Conservation (phyloP, 2,113 vertebrate species). For the Eulacestoma nigropectus region DNA sequence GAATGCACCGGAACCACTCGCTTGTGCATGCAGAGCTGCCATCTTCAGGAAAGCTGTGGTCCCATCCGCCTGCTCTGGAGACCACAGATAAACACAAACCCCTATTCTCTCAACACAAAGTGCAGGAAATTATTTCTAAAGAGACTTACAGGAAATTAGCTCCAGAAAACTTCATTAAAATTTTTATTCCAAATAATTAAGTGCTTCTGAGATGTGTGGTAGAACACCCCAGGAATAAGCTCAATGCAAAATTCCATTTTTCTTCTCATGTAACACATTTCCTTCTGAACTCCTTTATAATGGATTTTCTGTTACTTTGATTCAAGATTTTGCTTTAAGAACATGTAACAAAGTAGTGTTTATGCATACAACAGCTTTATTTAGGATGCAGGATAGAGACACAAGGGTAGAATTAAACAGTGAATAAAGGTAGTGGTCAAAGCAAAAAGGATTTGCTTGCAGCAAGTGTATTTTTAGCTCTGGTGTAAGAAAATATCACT, state of each 20-base stretch:
- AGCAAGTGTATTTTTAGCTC: neutral
- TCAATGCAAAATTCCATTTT: neutral
- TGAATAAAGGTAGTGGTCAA: neutral
- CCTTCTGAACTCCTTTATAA: neutral
- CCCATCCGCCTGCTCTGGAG: neutral
- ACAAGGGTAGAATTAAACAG: neutral
- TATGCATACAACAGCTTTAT: neutral
- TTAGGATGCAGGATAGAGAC: neutral
- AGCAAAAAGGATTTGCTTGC: neutral
- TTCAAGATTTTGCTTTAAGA: neutral
- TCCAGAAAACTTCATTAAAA: neutral
- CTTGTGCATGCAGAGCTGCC: neutral
- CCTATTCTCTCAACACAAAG: neutral
- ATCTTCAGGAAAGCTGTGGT: neutral
- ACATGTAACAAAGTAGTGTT: neutral
- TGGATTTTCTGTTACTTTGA: neutral
- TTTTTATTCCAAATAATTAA: neutral
- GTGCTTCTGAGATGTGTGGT: neutral
- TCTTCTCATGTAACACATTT: neutral
- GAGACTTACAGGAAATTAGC: neutral
- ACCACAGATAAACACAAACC: neutral
- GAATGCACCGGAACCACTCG: rapidly evolving
- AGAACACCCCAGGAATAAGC: neutral
- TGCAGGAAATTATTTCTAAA: neutral
- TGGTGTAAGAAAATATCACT: neutral